Evolutionary conservation across 2,113 vertebrate genomes (phyloP).

Genomic region (Poicephalus gulielmi): DNA sequence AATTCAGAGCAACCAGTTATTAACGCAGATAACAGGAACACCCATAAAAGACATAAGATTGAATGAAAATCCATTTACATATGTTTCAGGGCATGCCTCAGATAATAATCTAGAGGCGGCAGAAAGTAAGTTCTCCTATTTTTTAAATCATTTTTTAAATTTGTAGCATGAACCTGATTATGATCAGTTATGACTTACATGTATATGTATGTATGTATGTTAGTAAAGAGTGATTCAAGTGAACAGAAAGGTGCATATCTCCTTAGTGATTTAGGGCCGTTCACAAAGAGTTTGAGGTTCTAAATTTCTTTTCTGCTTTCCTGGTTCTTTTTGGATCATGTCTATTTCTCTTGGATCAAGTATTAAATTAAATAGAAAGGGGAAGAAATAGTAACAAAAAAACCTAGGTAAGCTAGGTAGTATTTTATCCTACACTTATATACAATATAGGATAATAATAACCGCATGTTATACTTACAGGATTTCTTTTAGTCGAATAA

Average conservation of each 20-base stretch:
- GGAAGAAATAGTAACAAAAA: neutral
- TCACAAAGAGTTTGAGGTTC: neutral
- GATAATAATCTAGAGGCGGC: neutral
- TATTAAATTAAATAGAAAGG: neutral
- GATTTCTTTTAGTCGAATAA: neutral
- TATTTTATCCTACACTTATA: neutral
- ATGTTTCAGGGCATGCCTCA: neutral
- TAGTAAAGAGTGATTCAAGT: neutral
- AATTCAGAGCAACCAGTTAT: neutral
- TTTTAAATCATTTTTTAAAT: neutral
- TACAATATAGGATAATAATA: neutral
- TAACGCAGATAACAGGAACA: neutral
- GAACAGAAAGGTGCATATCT: neutral
- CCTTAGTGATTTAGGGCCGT: neutral
- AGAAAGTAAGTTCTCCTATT: neutral
- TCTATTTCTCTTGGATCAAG: neutral
- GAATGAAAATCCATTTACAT: neutral
- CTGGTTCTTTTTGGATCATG: neutral
- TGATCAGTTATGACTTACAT: neutral
- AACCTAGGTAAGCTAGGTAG: neutral
- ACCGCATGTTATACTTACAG: neutral
- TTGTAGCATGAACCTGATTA: neutral
- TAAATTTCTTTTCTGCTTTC: neutral
- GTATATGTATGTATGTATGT: neutral
- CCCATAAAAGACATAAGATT: neutral